Conservation (phyloP, 2,113 vertebrate genomes). For the Siphamia tubifer region DNA sequence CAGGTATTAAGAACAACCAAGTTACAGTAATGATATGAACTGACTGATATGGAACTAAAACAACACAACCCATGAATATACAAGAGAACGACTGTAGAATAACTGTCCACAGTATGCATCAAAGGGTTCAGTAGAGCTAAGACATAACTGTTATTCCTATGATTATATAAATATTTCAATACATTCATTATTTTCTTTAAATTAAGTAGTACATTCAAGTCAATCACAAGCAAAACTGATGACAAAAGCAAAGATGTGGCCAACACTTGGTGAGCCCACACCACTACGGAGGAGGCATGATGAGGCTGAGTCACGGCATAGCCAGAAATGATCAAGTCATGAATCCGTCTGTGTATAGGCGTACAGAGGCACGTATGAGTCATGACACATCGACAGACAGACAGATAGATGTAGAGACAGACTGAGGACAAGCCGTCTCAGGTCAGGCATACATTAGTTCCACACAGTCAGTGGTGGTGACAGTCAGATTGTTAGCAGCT, state of each 20-base stretch:
- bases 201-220: no score
- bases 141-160: no score
- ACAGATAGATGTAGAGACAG: slow-evolving; percentile 12
- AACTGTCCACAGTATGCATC: no score
- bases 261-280: slow-evolving; percentile 59
- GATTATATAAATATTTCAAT: no score
- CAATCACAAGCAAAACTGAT: slow-evolving; percentile 37
- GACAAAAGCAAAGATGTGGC: slow-evolving; percentile 54
- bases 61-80: no score
- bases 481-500: slow-evolving; percentile 15
- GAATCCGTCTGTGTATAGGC: slow-evolving; percentile 65
- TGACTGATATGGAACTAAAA: no score
- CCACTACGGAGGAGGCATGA: slow-evolving; percentile 63
- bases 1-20: no score
- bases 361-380: slow-evolving; percentile 67
- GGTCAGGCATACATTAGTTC: slow-evolving; percentile 30
- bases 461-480: slow-evolving; percentile 12
- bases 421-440: slow-evolving; percentile 13
- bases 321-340: slow-evolving; percentile 72
- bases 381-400: slow-evolving; percentile 25
- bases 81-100: no score
- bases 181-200: no score
- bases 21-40: no score
- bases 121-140: no score
- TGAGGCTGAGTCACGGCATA: slow-evolving; percentile 58